Conservation (phyloP, 2,113 vertebrate species). For the Hypocryptadius cinnamomeus region DNA sequence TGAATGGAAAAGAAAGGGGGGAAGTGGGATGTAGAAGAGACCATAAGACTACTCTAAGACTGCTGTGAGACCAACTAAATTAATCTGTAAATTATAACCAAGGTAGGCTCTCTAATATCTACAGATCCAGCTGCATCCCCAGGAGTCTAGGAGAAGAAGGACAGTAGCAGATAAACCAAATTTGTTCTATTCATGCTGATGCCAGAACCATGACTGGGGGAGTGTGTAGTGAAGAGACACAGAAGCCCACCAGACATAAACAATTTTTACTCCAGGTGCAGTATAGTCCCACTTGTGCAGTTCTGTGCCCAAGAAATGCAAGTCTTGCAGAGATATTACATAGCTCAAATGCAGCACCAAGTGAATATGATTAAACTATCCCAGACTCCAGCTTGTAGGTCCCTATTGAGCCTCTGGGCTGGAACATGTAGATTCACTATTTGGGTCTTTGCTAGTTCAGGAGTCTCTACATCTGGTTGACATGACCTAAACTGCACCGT, state of each 20-base stretch:
- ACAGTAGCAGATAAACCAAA: not conserved
- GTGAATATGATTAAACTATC: not conserved
- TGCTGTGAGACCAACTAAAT: not conserved
- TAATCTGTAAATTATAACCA: not conserved
- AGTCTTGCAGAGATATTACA: not conserved
- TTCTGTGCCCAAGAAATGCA: not conserved
- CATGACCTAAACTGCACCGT: conserved; percentile 25
- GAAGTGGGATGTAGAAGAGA: not conserved
- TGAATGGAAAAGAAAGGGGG: not conserved
- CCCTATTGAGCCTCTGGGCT: not conserved
- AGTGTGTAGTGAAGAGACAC: not conserved
- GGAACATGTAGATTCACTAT: not conserved
- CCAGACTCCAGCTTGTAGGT: not conserved
- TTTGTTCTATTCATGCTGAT: not conserved
- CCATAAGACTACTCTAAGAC: not conserved
- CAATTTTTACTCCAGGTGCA: not conserved
- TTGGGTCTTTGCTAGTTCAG: not conserved
- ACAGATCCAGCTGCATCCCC: not conserved
- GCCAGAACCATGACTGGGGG: not conserved
- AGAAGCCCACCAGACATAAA: not conserved
- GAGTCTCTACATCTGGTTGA: conserved; percentile 10
- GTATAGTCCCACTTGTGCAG: not conserved
- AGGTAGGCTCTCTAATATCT: not conserved
- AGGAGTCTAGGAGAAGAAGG: not conserved
- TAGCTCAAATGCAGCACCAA: not conserved